A percentile compares a stretch with the other conserved stretches of the same genome.
Conservation (phyloP, 2,797 vertebrate species). For the Naso thynnoides region DNA sequence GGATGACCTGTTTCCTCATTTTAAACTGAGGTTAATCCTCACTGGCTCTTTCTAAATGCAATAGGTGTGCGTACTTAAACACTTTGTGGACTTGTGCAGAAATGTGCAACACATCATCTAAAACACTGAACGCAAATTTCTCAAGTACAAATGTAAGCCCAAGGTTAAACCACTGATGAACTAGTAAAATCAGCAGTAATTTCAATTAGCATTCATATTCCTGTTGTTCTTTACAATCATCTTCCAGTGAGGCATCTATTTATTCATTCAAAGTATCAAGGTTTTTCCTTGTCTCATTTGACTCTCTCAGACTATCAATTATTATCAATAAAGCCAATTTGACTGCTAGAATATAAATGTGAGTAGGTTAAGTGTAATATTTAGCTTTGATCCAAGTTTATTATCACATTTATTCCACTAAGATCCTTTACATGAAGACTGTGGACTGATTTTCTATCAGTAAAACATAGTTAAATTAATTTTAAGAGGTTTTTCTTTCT, state of each 20-base stretch:
- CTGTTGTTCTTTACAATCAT: background rate
- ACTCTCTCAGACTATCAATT: background rate
- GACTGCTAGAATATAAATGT: background rate
- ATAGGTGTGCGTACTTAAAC: constrained; percentile 3
- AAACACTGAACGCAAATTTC: constrained; percentile 34
- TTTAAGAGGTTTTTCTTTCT: background rate
- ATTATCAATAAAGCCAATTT: background rate
- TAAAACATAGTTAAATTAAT: background rate
- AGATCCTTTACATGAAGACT: background rate
- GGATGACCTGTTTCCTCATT: background rate
- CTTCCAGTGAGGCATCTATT: constrained; percentile 4
- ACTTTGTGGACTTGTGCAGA: constrained; percentile 18
- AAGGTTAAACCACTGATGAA: constrained; percentile 49
- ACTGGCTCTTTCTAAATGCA: background rate
- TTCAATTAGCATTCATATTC: background rate
- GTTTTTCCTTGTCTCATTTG: background rate
- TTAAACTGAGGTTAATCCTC: constrained; percentile 3
- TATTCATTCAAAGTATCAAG: constrained; percentile 5
- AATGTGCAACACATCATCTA: constrained; percentile 40
- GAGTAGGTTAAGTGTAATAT: background rate
- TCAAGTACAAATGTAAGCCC: constrained; percentile 36
- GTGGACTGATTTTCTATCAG: background rate
- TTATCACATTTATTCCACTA: background rate
- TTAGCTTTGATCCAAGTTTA: background rate
- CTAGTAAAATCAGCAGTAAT: constrained; percentile 3